These are phyloP conservation scores for Saturnia pavonia DNA, from an alignment of 2,888 invertebrate species.

Conservation along the genomic window DNA sequence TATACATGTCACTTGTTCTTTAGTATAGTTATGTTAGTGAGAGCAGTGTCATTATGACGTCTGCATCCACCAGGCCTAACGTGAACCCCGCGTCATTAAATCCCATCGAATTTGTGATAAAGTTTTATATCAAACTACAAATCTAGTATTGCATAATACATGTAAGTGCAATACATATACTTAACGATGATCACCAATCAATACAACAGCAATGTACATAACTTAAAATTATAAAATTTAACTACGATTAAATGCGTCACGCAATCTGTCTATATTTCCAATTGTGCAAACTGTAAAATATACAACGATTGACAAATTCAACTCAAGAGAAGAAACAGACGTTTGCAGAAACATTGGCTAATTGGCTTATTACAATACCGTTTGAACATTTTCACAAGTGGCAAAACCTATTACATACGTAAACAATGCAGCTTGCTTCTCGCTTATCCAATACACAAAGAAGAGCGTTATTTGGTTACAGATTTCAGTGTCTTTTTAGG, in stretches of 20 bases:
- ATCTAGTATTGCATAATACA: background rate
- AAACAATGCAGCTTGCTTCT: slow-evolving; percentile 16
- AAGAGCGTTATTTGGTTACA: slow-evolving; percentile 5
- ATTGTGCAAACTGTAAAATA: slow-evolving; percentile 10
- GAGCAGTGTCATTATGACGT: too few relatives aligned
- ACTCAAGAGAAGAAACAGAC: slow-evolving; percentile 2
- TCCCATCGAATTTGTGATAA: too few relatives aligned
- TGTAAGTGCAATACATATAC: background rate
- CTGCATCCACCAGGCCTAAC: too few relatives aligned
- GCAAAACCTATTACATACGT: slow-evolving; percentile 10
- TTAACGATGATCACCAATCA: background rate
- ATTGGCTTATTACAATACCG: slow-evolving; percentile 10
- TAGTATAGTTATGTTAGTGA: too few relatives aligned
- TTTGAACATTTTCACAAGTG: slow-evolving; percentile 19
- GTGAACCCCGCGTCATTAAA: too few relatives aligned
- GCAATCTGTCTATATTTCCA: background rate
- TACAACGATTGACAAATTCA: slow-evolving; percentile 1
- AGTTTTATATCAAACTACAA: too few relatives aligned
- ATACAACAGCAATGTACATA: background rate
- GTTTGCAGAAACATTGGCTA: slow-evolving; percentile 10
- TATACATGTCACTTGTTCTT: too few relatives aligned
- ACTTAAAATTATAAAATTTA: background rate
- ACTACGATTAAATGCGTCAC: background rate
- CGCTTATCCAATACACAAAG: slow-evolving; percentile 13
- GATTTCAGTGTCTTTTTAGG: slow-evolving; percentile 34